Conservation (phyloP, 1,140 invertebrate species). For the Drosophila leontia region DNA sequence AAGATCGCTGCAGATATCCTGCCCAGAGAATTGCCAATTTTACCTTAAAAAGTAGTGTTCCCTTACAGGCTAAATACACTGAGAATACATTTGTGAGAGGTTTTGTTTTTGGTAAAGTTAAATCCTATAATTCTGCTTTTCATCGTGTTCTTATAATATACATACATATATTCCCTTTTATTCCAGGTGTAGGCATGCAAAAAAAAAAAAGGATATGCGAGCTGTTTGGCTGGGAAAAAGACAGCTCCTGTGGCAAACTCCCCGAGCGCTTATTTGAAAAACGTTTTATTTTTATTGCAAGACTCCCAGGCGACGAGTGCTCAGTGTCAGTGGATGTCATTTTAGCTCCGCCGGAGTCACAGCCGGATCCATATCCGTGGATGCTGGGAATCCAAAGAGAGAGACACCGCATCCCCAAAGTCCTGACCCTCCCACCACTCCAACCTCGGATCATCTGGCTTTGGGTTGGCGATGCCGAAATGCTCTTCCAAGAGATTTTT, state of each 20-base stretch:
- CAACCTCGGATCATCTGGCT: slow-evolving; percentile 8
- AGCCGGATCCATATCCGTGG: slow-evolving; percentile 16
- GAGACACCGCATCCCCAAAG: slow-evolving; percentile 36
- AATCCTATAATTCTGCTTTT: not conserved
- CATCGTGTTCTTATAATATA: not conserved
- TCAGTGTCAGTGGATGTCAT: slow-evolving; percentile 82
- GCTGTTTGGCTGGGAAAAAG: slow-evolving; percentile 35
- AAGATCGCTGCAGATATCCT: not conserved
- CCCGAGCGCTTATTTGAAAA: slow-evolving; percentile 78
- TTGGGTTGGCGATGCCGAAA: not conserved
- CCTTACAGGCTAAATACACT: not conserved
- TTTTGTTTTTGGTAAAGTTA: not conserved
- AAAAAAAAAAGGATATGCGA: slow-evolving; percentile 26
- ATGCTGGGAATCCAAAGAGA: slow-evolving; percentile 17
- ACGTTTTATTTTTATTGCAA: slow-evolving; percentile 82
- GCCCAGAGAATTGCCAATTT: not conserved
- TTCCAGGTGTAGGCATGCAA: slow-evolving; percentile 16
- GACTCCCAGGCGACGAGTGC: slow-evolving; percentile 73
- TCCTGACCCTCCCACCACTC: not conserved
- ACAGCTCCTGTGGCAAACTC: slow-evolving; percentile 43
- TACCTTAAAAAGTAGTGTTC: not conserved
- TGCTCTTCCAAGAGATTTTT: not conserved
- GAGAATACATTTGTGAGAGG: not conserved
- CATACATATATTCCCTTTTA: not conserved
- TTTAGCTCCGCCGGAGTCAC: slow-evolving; percentile 51